These are phyloP conservation scores for Leptinotarsa undecemlineata DNA, from an alignment of 1,140 invertebrate species.

Conservation along the genomic window DNA sequence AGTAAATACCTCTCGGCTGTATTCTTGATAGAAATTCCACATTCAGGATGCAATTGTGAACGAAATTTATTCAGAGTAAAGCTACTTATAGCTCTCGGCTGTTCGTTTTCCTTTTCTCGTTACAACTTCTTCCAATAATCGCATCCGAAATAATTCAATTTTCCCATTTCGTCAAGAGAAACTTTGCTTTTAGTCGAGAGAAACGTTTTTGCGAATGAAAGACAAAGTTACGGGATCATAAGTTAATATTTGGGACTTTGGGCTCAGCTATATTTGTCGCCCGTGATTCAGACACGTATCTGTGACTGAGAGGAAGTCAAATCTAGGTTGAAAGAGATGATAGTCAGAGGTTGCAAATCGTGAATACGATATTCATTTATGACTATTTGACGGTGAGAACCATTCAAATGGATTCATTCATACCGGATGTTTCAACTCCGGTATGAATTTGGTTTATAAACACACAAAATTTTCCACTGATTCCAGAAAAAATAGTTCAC, in stretches of 20 bases:
- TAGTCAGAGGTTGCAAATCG: too few species aligned
- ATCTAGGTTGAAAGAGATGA: too few species aligned
- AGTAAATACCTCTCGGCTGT: not conserved
- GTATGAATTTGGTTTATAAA: too few species aligned
- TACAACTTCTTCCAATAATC: slow-evolving; percentile 16
- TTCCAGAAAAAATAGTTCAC: too few species aligned
- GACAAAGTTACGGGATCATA: not conserved
- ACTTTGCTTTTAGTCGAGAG: slow-evolving; percentile 1
- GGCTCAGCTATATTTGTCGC: not conserved
- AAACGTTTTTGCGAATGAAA: slow-evolving; percentile 1
- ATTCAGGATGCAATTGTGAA: slow-evolving; percentile 7
- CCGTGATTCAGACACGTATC: too few species aligned
- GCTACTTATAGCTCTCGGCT: slow-evolving; percentile 15
- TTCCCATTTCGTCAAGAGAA: not conserved
- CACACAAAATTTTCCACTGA: too few species aligned
- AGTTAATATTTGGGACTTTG: not conserved
- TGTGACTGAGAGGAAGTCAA: too few species aligned
- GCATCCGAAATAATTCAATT: slow-evolving; percentile 17
- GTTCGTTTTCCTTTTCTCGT: slow-evolving; percentile 19
- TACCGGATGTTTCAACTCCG: too few species aligned
- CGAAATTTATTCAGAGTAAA: slow-evolving; percentile 15
- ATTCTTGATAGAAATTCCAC: not conserved
- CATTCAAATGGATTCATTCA: too few species aligned
- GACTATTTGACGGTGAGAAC: too few species aligned
- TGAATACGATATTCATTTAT: too few species aligned